Evolutionary conservation across 2,888 invertebrate genomes (phyloP).

Genomic region (Cheilosia soror): DNA sequence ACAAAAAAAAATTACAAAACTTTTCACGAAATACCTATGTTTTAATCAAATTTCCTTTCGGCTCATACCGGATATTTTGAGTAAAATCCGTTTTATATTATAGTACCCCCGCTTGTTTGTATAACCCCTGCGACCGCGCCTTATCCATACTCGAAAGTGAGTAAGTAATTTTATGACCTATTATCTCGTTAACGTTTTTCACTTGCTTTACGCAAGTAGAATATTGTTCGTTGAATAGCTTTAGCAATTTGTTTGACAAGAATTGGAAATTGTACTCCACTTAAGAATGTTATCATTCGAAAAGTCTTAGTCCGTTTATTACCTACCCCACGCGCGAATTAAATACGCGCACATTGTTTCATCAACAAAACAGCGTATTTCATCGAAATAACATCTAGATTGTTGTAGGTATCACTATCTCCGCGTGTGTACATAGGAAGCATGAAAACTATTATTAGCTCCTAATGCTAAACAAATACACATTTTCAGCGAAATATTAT

Average conservation of each 20-base stretch:
- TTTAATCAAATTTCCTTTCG: neutral
- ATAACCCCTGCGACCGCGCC: slow-evolving; percentile 9
- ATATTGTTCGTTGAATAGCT: neutral
- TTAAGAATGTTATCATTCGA: slow-evolving; percentile 16
- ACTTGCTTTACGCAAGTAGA: neutral
- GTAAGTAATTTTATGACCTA: slow-evolving; percentile 11
- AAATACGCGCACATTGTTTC: slow-evolving; percentile 19
- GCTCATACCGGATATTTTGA: slow-evolving; percentile 24
- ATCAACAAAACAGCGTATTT: slow-evolving; percentile 27
- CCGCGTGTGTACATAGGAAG: too few relatives aligned
- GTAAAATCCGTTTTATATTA: neutral
- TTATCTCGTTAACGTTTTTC: slow-evolving; percentile 12
- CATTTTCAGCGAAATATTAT: too few relatives aligned
- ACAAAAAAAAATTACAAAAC: too few relatives aligned
- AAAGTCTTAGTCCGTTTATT: slow-evolving; percentile 20
- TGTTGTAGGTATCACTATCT: too few relatives aligned
- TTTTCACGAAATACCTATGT: too few relatives aligned
- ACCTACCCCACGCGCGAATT: slow-evolving; percentile 16
- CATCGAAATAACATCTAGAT: neutral
- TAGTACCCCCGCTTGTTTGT: neutral
- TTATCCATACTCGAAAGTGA: slow-evolving; percentile 20
- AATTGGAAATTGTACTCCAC: too few relatives aligned
- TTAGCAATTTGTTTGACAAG: neutral
- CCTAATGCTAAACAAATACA: too few relatives aligned
- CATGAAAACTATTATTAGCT: too few relatives aligned